Conservation (phyloP, 2,888 invertebrate species). For the Thecocarcelia acutangulata region DNA sequence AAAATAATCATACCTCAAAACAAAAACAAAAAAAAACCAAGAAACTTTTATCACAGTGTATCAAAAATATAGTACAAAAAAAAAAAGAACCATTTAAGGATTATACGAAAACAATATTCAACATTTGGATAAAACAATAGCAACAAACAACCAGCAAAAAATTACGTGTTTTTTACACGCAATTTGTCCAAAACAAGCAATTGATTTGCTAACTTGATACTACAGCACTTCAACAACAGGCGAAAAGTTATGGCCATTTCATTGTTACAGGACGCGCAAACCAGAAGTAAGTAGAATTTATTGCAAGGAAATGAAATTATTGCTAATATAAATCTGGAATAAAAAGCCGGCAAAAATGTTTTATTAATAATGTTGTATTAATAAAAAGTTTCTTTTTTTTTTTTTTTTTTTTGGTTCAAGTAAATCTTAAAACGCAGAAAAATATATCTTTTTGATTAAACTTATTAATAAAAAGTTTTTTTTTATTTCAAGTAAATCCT, state of each 20-base stretch:
- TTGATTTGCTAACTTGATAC: not conserved
- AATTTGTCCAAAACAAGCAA: conserved; percentile 6
- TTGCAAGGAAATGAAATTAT: not conserved
- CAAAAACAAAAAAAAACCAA: not conserved
- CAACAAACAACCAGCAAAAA: conserved; percentile 4
- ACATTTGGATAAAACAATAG: conserved; percentile 29
- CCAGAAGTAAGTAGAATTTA: conserved; percentile 73
- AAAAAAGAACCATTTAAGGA: conserved; percentile 39
- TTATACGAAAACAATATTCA: conserved; percentile 24
- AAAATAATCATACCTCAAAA: conserved; percentile 73
- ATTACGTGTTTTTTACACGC: conserved; percentile 58
- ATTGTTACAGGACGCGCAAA: conserved; percentile 81
- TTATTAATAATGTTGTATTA: no score
- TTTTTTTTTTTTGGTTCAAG: no score
- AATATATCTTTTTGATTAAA: no score
- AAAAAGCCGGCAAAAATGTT: no score
- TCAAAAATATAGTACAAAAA: conserved; percentile 63
- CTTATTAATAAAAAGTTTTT: no score
- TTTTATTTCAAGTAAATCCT: no score
- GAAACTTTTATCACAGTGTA: conserved; percentile 45
- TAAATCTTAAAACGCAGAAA: no score
- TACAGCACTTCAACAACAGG: conserved; percentile 3
- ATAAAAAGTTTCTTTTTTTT: no score
- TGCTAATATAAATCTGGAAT: no score
- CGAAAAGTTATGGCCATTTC: conserved; percentile 78